Percentiles rank a stretch among this genome's conserved stretches.
phyloP scores from a whole-genome alignment of 2,888 invertebrate genomes.

The Serrognathus titanus region DNA sequence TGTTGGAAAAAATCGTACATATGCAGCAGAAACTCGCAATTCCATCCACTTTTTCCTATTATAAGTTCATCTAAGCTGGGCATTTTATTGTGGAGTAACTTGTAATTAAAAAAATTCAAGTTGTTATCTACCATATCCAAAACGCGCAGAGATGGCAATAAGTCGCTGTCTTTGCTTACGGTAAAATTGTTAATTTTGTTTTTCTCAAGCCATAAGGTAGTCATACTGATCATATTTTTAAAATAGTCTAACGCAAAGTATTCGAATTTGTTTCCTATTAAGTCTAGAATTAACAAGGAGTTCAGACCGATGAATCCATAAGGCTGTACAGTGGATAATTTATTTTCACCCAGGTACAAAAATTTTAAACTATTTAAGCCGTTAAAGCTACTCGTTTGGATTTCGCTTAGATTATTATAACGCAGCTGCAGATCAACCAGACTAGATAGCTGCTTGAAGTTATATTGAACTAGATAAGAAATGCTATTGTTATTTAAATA shows the following conservation, averaged over 20 bases:
- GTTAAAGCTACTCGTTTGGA: conserved; percentile 46
- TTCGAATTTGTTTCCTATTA: conserved; percentile 39
- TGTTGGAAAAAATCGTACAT: conserved; percentile 39
- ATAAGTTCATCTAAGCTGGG: conserved; percentile 40
- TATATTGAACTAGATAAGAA: conserved; percentile 39
- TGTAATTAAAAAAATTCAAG: conserved; percentile 38
- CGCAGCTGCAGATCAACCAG: conserved; percentile 45
- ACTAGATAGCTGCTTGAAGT: conserved; percentile 42
- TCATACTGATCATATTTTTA: conserved; percentile 37
- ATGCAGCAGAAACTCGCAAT: conserved; percentile 41
- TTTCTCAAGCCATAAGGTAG: conserved; percentile 40
- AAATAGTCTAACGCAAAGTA: conserved; percentile 36
- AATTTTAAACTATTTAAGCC: conserved; percentile 41
- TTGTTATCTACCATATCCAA: conserved; percentile 40
- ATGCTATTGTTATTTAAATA: conserved; percentile 47
- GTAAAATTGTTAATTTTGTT: conserved; percentile 37
- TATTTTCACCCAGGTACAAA: conserved; percentile 46
- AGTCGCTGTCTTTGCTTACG: conserved; percentile 33
- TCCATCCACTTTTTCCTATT: conserved; percentile 40
- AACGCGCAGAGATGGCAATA: conserved; percentile 32
- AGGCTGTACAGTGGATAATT: conserved; percentile 40
- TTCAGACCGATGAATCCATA: conserved; percentile 45
- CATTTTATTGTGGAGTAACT: conserved; percentile 36
- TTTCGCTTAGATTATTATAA: conserved; percentile 40
- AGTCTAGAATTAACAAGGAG: conserved; percentile 39